A percentile compares a stretch with the other conserved stretches of the same genome.
Evolutionary conservation across 2,888 invertebrate genomes (phyloP).

Genomic region (Epirrhoe alternata): DNA sequence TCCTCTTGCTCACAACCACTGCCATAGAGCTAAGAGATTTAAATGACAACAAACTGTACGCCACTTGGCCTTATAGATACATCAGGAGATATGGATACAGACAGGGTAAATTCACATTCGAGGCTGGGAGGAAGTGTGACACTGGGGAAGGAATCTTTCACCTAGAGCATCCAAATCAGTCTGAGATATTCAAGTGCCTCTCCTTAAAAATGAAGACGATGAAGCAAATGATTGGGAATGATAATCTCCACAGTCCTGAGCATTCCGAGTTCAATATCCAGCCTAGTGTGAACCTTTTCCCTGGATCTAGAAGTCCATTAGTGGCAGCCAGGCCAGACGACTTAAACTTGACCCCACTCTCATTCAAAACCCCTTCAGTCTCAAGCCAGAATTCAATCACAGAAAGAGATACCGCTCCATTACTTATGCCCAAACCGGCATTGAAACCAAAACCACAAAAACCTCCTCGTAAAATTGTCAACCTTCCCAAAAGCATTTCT

Average conservation of each 20-base stretch:
- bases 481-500: conserved; percentile 66
- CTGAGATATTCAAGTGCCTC: conserved; percentile 92
- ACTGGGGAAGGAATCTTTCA: conserved; percentile 94
- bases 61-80: conserved; percentile 93
- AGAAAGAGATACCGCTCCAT: conserved; percentile 74
- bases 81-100: conserved; percentile 94
- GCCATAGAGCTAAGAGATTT: conserved; percentile 90
- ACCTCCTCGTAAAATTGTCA: conserved; percentile 86
- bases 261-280: conserved; percentile 90
- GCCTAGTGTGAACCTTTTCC: conserved; percentile 91
- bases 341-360: conserved; percentile 74
- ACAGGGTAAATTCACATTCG: conserved; percentile 94
- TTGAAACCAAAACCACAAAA: conserved; percentile 86
- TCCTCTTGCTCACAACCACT: conserved; percentile 89
- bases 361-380: conserved; percentile 75
- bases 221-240: conserved; percentile 92
- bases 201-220: conserved; percentile 94
- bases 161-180: conserved; percentile 92
- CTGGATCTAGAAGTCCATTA: conserved; percentile 92
- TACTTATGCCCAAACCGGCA: conserved; percentile 83
- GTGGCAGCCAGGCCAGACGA: conserved; percentile 86
- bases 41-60: conserved; percentile 87
- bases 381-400: conserved; percentile 70
- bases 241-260: conserved; percentile 87
- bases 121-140: conserved; percentile 94